phyloP scores from a whole-genome alignment of 2,797 vertebrate species.

The Rhynchonycteris naso region DNA sequence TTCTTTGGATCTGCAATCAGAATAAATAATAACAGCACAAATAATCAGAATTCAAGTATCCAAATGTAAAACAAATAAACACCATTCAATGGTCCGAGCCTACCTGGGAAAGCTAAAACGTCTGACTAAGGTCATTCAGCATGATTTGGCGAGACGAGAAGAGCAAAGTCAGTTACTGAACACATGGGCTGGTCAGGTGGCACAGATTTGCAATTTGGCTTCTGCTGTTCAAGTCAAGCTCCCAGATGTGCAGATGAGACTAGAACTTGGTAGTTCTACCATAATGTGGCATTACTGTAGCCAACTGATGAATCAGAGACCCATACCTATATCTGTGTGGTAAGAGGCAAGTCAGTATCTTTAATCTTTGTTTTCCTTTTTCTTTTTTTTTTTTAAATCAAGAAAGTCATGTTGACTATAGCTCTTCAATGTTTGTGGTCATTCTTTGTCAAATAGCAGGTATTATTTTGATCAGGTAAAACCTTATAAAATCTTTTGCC shows the following conservation, averaged over 20 bases:
- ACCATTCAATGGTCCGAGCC: neutral
- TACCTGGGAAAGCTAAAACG: neutral
- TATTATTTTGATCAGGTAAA: neutral
- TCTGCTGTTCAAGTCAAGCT: neutral
- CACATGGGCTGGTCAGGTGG: neutral
- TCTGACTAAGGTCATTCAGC: neutral
- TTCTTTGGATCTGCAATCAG: neutral
- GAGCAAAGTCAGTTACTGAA: neutral
- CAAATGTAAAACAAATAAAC: neutral
- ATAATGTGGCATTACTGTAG: fast-evolving
- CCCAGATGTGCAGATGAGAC: neutral
- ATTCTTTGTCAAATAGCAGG: neutral
- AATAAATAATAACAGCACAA: neutral
- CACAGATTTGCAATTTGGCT: neutral
- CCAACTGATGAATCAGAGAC: neutral
- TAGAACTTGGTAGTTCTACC: too few species aligned
- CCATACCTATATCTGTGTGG: neutral
- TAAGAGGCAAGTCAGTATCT: neutral
- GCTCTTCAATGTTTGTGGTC: neutral
- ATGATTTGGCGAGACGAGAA: neutral
- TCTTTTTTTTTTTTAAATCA: constrained; percentile 19
- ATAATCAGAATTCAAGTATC: neutral
- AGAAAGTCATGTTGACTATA: neutral
- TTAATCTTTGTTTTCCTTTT: neutral
- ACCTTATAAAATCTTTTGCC: neutral